Base-by-base conservation (phyloP, 2,797 vertebrate species). In the Oreonectes daqikongensis region DNA sequence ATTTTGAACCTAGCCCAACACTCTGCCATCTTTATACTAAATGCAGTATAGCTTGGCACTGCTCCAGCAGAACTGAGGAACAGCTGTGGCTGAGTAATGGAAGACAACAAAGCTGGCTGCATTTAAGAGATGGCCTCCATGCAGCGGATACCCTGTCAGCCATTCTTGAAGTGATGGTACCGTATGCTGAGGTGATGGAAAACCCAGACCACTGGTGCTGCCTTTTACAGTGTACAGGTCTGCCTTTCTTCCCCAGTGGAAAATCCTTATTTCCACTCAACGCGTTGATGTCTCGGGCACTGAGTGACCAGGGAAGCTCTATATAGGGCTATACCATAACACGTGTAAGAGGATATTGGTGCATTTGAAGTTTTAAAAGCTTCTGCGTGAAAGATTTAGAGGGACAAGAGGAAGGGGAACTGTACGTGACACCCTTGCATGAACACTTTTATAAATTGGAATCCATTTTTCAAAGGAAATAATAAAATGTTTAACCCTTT, bases 321-420 rank as follows among this genome's bases (percentile, higher is more conserved):
- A 82, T 88, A 88, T 82, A 82, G 87, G 69, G 88, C 87, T 87
- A 83, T 89, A 88, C 87, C 82, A 88, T 91, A 88, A 91, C 91
- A 91, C 10, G 86, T 90, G 92, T 90, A 92, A 93, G 90, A 80
- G 87, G 91, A 92, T 91, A 90, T 89, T 70, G 86, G 85, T 53
- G 88, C 88, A 93, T 92, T 92, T 93, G 91, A 93, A 91, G 90
- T 93, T 93, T 93, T 93, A 92, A 93, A 92, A 92, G 90, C 89
- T 90, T 93, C 90, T 91, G 90, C 88, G 89, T 91, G 87, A 92
- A 90, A 91, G 90, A 92, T 93, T 93, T 90, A 92, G 90, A 79
- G 86, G 88, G 83, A 83, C 83, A 85, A 86, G 85, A 48, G 74
- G 87, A 88, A 83, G 66, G 79, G 84, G 87, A 86, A 88, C 86